phyloP scores from a whole-genome alignment of 2,113 vertebrate genomes.

The Lichenostomus cassidix region DNA sequence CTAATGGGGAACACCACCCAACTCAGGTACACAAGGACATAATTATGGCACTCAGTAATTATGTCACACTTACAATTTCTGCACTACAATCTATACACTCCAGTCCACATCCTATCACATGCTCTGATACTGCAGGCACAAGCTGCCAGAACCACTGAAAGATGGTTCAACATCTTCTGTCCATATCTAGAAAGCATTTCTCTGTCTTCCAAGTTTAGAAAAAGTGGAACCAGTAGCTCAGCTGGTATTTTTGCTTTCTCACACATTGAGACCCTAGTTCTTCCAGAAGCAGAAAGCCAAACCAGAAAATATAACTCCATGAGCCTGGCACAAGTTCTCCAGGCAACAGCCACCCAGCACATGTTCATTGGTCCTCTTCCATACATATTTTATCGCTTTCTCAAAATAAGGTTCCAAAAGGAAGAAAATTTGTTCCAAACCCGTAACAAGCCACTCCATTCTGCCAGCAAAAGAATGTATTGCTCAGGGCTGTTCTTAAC shows the following conservation, averaged over 20 bases:
- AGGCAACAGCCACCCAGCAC: not conserved
- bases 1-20: not conserved
- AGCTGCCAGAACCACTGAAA: not conserved
- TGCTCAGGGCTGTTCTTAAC: not conserved
- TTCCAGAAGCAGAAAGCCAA: not conserved
- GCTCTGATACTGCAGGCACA: not conserved
- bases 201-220: not conserved
- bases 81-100: not conserved
- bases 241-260: not conserved
- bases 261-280: not conserved
- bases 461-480: not conserved
- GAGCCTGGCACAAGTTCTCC: not conserved
- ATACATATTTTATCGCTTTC: not conserved
- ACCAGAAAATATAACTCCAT: not conserved
- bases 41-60: not conserved
- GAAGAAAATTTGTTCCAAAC: not conserved
- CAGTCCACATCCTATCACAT: not conserved
- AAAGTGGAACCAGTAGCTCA: not conserved
- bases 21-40: not conserved
- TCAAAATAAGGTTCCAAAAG: not conserved
- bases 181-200: not conserved
- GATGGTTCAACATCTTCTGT: not conserved
- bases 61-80: not conserved
- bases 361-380: not conserved
- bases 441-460: rapidly evolving